Evolutionary conservation across 2,797 vertebrate species (phyloP).

Genomic region (Trematomus bernacchii): DNA sequence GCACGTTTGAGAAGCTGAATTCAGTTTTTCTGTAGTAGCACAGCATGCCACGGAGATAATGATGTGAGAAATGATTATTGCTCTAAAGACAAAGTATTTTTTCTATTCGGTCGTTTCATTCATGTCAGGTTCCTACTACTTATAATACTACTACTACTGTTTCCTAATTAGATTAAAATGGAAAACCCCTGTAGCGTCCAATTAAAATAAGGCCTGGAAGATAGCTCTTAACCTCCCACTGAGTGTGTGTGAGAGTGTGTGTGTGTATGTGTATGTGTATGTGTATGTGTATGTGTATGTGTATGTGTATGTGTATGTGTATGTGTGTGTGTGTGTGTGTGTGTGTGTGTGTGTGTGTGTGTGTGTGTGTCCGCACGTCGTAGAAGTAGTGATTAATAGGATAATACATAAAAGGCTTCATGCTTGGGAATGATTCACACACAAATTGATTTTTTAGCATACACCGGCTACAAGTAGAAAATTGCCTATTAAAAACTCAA

Average conservation of each 20-base stretch:
- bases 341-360: slow-evolving; percentile 5
- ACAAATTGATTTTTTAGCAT: background rate
- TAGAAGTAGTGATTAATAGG: slow-evolving; percentile 44
- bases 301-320: background rate
- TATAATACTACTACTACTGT: slow-evolving; percentile 7
- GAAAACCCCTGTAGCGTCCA: slow-evolving; percentile 50
- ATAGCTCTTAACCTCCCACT: slow-evolving; percentile 59
- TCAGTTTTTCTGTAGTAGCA: background rate
- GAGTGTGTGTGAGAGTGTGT: slow-evolving; percentile 18
- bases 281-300: background rate
- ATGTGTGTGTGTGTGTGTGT: slow-evolving; percentile 8
- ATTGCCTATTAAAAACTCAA: slow-evolving; percentile 33
- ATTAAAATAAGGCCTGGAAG: slow-evolving; percentile 57
- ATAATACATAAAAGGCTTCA: slow-evolving; percentile 50
- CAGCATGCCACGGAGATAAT: background rate
- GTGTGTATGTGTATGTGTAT: too few relatives aligned
- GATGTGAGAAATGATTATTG: background rate
- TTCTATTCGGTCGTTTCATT: background rate
- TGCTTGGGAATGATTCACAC: slow-evolving; percentile 17
- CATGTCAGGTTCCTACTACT: slow-evolving; percentile 12
- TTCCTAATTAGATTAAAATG: slow-evolving; percentile 56
- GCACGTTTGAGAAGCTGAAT: too few relatives aligned
- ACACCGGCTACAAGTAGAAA: slow-evolving; percentile 12
- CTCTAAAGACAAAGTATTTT: background rate
- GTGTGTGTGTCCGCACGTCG: background rate